Base-by-base conservation (phyloP, 2,113 vertebrate genomes). In the Scytalopus superciliaris region DNA sequence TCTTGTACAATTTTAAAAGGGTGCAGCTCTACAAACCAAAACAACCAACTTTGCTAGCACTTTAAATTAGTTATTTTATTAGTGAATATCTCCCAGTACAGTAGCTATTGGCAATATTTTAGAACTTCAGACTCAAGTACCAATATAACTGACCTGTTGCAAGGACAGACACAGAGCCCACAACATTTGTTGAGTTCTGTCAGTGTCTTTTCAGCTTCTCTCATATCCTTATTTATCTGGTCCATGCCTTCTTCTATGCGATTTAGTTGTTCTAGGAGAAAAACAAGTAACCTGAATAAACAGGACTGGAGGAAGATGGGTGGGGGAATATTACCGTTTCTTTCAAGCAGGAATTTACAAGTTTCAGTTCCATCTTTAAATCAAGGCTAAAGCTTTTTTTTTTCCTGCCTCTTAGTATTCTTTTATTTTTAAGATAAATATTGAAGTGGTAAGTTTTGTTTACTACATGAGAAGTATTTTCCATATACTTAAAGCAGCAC, bases 181-280 rank as follows among this genome's bases (percentile, higher is more conserved):
- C 99, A 99, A 94, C 99, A 99, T 89, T 99, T 99, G 87, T 99
- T 99, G 85, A 99, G 99, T 88, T 99, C 99, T 10, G 98, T 99
- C 93, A 99, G 97, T 89, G 99, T 99, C 96, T 99, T 99, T 97
- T 99, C 99, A 62, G 99, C 99, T 96, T 98, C 97, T 85, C 94
- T 98, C 99, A 99, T 99, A 96, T 99, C 99, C 97, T 99, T 98
- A 97, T 99, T 99, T 98, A 99, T 99, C 97, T 99, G 98, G 94
- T 99, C 99, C 99, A 99, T 98, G 94, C 99, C 99, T 94, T 98
- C 98, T 62, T 99, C 99, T 94, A 99, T 98, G 52, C 89, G 97
- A 89, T 93, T 98, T 93, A 99, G 98, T 98, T 99, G 98, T 94
- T 99, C 99, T 99, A 80, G 81, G 92, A 93, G 69, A 97, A 11